These are phyloP conservation scores for Fregata magnificens DNA, from an alignment of 2,113 vertebrate genomes.

Conservation along the genomic window DNA sequence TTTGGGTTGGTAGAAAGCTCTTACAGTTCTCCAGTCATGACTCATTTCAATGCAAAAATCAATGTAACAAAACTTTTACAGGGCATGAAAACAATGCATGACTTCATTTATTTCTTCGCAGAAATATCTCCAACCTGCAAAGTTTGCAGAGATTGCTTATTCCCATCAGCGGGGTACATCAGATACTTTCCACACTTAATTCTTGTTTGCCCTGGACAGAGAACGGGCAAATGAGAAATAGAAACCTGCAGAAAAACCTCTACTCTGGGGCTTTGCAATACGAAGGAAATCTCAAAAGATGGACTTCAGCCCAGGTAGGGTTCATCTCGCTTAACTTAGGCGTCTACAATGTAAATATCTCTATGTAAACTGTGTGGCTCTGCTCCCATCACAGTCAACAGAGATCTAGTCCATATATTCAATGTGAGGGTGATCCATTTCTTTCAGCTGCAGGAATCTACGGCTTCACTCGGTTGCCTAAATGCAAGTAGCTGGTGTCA, in stretches of 20 bases:
- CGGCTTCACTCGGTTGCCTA: neutral
- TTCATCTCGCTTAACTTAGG: neutral
- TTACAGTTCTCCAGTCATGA: rapidly evolving
- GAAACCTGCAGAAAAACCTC: neutral
- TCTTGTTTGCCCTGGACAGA: neutral
- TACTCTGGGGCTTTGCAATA: rapidly evolving
- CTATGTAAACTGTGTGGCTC: neutral
- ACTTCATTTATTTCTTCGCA: neutral
- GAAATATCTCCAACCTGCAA: neutral
- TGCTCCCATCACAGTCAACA: neutral
- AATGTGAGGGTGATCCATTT: neutral
- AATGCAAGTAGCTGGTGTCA: neutral
- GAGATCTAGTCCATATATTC: neutral
- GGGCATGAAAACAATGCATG: neutral
- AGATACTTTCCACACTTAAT: neutral
- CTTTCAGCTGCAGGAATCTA: neutral
- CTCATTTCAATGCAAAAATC: neutral
- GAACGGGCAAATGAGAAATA: neutral
- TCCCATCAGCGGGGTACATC: neutral
- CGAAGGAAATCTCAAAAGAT: neutral
- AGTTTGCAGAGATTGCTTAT: neutral
- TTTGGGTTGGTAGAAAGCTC: neutral
- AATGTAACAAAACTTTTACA: neutral
- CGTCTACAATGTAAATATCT: neutral
- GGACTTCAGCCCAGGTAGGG: neutral